phyloP scores from a whole-genome alignment of 2,113 vertebrate species.

The Rattus rattus region DNA sequence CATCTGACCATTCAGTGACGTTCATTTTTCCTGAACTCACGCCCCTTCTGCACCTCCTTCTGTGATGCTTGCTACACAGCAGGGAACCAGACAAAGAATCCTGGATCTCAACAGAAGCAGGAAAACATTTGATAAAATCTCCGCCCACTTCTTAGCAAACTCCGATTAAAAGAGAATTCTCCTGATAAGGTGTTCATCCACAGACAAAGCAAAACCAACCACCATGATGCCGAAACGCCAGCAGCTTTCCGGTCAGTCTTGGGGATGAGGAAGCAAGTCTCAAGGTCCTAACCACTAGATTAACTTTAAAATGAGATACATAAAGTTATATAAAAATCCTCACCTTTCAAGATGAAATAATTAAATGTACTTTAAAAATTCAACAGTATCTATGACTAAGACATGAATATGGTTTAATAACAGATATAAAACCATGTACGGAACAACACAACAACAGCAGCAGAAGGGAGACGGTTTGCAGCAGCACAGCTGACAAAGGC shows the following conservation, averaged over 20 bases:
- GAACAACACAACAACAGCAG: background rate
- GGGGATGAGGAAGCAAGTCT: background rate
- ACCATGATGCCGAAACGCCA: background rate
- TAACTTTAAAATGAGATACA: background rate
- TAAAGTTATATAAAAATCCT: background rate
- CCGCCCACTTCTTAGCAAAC: background rate
- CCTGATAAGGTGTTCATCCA: background rate
- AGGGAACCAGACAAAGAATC: background rate
- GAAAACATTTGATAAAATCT: slow-evolving; percentile 5
- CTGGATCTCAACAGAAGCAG: background rate
- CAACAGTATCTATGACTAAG: background rate
- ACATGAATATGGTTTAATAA: background rate
- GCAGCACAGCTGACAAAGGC: background rate
- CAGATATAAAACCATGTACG: background rate
- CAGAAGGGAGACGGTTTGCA: background rate
- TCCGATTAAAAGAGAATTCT: slow-evolving; percentile 13
- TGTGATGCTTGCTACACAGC: background rate
- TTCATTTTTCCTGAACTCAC: slow-evolving; percentile 8
- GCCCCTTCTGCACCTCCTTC: background rate
- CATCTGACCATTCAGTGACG: too few species aligned
- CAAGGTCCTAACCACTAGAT: background rate
- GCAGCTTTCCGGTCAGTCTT: background rate
- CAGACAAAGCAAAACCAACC: background rate
- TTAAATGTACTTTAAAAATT: slow-evolving; percentile 1
- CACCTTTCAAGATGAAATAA: slow-evolving; percentile 22